Evolutionary conservation across 2,797 vertebrate species (phyloP), one percentile per base, ranked within the genome.

Genomic region (Cossypha niveicapilla): DNA sequence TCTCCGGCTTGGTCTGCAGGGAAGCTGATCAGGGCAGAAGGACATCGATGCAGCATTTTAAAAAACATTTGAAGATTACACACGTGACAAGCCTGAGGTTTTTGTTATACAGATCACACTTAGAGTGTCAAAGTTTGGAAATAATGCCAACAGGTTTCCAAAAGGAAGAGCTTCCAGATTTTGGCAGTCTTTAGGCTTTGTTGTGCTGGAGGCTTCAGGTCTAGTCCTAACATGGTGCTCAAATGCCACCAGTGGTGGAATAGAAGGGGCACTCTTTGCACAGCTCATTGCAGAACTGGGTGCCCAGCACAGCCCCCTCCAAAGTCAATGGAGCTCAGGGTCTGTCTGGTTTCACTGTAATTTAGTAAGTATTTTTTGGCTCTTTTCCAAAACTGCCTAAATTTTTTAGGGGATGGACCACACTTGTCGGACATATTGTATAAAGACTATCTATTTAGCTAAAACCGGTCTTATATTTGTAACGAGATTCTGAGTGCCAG

Each of bases 201-300:
- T 30, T 68, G 45, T 25, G n/a, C 32, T 78, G 56, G 17, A 65
- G 77, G 11, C 53, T 82, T 48, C 44, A 24, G 48, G 18, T 47
- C 56, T 47, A 34, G 21, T 83, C 28, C 67, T 73, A 28, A 53
- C 14, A 45, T 0, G 0, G 17, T 30, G 37, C 25, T 18, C 0
- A 1, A 32, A 54, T 30, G 30, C 28, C 39, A 24, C 8, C 28
- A 12, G 14, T n/a, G 21, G 21, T 1, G 4, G 67, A 16, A 41
- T 0, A 6, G 71, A 73, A 0, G 0, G 39, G 35, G 2, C 57
- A 30, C 22, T 28, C 25, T 32, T 50, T 10, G 28, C 18, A 23
- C 28, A 77, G 45, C 48, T 48, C 39, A 6, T 18, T 39, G 42
- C 50, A 45, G 30, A 23, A 18, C 47, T 35, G 12, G 1, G 27